These are phyloP conservation scores for Proisotoma minuta DNA, from an alignment of 2,888 invertebrate species.

Conservation along the genomic window DNA sequence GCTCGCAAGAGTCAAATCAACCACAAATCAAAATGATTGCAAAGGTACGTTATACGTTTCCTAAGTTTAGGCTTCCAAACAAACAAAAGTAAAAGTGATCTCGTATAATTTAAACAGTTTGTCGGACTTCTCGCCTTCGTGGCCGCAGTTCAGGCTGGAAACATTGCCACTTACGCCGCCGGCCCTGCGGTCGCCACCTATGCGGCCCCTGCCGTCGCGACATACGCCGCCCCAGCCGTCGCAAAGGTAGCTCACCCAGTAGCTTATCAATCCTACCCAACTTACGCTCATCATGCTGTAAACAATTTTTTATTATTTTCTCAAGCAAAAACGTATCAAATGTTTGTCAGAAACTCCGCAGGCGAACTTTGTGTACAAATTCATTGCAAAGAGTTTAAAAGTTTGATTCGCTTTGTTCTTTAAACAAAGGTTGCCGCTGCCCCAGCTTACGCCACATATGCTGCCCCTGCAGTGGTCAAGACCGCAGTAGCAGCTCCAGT, in stretches of 20 bases:
- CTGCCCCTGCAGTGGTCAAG: background rate
- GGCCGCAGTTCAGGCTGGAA: slow-evolving; percentile 27
- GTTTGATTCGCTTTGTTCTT: too few species aligned
- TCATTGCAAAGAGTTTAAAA: too few species aligned
- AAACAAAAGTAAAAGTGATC: background rate
- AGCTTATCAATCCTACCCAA: background rate
- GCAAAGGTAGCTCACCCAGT: slow-evolving; percentile 8
- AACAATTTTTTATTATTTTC: background rate
- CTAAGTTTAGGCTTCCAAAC: too few species aligned
- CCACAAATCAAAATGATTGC: background rate
- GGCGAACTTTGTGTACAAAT: too few species aligned
- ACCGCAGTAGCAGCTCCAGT: background rate
- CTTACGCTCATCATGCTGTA: background rate
- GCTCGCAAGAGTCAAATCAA: too few species aligned
- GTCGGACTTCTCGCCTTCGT: slow-evolving; percentile 30
- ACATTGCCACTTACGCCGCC: slow-evolving; percentile 12
- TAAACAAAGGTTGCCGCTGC: background rate
- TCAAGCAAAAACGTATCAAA: too few species aligned
- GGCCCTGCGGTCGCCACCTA: slow-evolving; percentile 27
- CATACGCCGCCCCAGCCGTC: slow-evolving; percentile 14
- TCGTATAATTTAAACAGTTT: slow-evolving; percentile 19
- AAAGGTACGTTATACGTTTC: background rate
- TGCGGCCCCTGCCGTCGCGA: slow-evolving; percentile 5
- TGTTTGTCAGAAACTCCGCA: too few species aligned
- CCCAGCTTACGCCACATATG: background rate